phyloP scores from a whole-genome alignment of 2,113 vertebrate species.

The Pardalotus punctatus region DNA sequence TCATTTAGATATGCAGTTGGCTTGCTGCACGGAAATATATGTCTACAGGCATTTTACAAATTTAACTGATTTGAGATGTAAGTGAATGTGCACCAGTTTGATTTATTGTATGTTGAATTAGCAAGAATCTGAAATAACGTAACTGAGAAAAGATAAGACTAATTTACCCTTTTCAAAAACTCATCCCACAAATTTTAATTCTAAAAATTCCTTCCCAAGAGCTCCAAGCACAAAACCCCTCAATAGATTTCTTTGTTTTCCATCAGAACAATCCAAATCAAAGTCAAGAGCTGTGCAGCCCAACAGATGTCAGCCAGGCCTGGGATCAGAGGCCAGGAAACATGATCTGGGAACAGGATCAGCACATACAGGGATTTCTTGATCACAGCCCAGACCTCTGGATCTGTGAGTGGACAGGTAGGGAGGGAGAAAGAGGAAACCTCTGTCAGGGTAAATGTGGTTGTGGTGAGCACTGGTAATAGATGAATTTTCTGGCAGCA shows the following conservation, averaged over 20 bases:
- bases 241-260: neutral
- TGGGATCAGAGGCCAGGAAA: neutral
- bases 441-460: neutral
- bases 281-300: neutral
- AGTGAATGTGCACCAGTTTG: neutral
- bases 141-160: neutral
- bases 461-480: neutral
- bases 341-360: fast-evolving
- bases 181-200: neutral
- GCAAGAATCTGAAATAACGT: neutral
- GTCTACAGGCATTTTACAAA: neutral
- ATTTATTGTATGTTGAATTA: neutral
- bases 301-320: neutral
- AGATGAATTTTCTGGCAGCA: neutral
- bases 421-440: neutral
- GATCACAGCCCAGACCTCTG: neutral
- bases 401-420: neutral
- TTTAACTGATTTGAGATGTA: neutral
- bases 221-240: neutral
- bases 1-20: neutral
- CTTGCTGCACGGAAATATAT: neutral
- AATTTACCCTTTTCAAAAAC: neutral
- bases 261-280: neutral
- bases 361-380: neutral
- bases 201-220: neutral